These are phyloP conservation scores for Psettodes erumei DNA, from an alignment of 2,113 vertebrate species.

Conservation along the genomic window DNA sequence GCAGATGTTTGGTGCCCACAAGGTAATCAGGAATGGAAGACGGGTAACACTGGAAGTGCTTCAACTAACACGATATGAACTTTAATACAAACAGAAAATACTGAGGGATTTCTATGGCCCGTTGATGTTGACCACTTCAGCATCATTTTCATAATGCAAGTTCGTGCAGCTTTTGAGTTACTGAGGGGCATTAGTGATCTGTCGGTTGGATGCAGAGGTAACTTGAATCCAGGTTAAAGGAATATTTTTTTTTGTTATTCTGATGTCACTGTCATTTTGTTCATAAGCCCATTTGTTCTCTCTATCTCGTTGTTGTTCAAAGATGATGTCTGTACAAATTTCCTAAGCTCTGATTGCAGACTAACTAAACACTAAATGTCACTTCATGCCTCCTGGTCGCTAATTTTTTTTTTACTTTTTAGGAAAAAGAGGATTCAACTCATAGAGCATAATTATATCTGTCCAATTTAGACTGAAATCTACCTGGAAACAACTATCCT, in stretches of 20 bases:
- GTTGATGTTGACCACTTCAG: slow-evolving; percentile 18
- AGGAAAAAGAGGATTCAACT: not conserved
- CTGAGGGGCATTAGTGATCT: not conserved
- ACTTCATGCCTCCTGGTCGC: not conserved
- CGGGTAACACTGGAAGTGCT: slow-evolving; percentile 11
- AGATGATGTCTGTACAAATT: not conserved
- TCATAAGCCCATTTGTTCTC: slow-evolving; percentile 33
- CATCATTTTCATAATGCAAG: not conserved
- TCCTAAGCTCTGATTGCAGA: not conserved
- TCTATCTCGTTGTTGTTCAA: slow-evolving; percentile 3
- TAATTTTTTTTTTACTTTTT: not conserved
- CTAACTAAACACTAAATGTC: not conserved
- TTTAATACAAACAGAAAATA: slow-evolving; percentile 8
- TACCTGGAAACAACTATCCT: not conserved
- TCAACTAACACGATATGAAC: slow-evolving; percentile 19
- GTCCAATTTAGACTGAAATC: not conserved
- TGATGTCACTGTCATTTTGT: not conserved
- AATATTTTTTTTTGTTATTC: not conserved
- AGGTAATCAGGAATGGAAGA: slow-evolving; percentile 14
- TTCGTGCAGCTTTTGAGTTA: not conserved
- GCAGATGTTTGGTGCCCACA: not conserved
- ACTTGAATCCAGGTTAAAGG: not conserved
- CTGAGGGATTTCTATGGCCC: not conserved
- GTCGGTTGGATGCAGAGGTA: not conserved
- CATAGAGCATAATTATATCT: not conserved